phyloP scores from a whole-genome alignment of 2,113 vertebrate species.

The Zosterops pallidus region DNA sequence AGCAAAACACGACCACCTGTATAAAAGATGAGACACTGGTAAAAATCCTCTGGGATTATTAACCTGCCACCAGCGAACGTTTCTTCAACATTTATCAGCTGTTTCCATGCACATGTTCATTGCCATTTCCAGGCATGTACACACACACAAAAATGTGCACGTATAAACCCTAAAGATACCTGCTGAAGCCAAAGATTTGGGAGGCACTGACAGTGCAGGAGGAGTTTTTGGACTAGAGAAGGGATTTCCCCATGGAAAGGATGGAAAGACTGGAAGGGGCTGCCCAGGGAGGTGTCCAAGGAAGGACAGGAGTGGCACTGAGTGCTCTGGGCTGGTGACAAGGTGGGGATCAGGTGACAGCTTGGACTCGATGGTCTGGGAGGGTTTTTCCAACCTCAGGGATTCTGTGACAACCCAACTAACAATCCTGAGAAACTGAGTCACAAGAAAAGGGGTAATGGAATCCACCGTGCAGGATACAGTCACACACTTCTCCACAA shows the following conservation, averaged over 20 bases:
- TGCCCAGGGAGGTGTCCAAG: not conserved
- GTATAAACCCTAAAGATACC: not conserved
- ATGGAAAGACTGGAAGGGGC: fast-evolving
- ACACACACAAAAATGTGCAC: fast-evolving
- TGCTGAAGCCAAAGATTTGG: not conserved
- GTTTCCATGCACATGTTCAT: fast-evolving
- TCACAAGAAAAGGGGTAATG: fast-evolving
- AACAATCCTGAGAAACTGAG: not conserved
- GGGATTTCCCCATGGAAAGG: not conserved
- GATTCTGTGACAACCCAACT: not conserved
- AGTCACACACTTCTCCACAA: not conserved
- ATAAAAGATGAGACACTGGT: fast-evolving
- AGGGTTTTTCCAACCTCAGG: not conserved
- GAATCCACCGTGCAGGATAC: not conserved
- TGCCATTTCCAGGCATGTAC: not conserved
- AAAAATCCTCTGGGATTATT: not conserved
- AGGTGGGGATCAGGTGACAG: not conserved
- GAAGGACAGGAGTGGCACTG: not conserved
- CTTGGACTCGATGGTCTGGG: fast-evolving
- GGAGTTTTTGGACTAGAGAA: not conserved
- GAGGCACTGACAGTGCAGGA: not conserved
- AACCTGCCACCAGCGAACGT: not conserved
- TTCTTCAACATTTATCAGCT: fast-evolving
- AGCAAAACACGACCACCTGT: not conserved
- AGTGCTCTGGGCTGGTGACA: not conserved